phyloP scores from a whole-genome alignment of 2,113 vertebrate genomes.

The Semicossyphus pulcher region DNA sequence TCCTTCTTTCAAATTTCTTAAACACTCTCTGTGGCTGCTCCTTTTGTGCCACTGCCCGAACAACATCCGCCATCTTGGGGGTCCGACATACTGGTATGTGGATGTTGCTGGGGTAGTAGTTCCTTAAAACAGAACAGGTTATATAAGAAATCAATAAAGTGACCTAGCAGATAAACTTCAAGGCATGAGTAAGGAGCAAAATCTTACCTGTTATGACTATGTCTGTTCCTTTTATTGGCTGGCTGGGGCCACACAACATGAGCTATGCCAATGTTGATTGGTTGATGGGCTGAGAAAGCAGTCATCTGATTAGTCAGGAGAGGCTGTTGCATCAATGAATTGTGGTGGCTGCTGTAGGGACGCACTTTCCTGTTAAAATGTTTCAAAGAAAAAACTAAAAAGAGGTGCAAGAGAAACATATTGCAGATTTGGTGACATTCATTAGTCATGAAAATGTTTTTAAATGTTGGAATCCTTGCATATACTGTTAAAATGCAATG shows the following conservation, averaged over 20 bases:
- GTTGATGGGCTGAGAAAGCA: slow-evolving; percentile 92
- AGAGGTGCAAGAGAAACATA: background rate
- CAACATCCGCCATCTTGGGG: slow-evolving; percentile 87
- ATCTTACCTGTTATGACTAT: slow-evolving; percentile 91
- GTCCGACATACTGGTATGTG: slow-evolving; percentile 87
- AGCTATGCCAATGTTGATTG: slow-evolving; percentile 95
- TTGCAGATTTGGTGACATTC: too few species aligned
- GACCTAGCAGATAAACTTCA: background rate
- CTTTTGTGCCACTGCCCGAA: slow-evolving; percentile 70
- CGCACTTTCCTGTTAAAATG: slow-evolving; percentile 87
- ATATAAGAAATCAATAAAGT: background rate
- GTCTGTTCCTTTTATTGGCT: slow-evolving; percentile 89
- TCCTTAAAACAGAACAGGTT: slow-evolving; percentile 54
- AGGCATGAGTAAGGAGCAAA: background rate
- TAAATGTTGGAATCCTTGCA: too few species aligned
- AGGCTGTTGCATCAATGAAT: slow-evolving; percentile 89
- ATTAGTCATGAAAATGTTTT: too few species aligned
- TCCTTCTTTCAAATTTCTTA: too few species aligned
- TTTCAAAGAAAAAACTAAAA: background rate
- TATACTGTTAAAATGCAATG: too few species aligned
- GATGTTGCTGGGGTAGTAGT: slow-evolving; percentile 87
- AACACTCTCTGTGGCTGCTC: slow-evolving; percentile 47
- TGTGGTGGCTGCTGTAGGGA: slow-evolving; percentile 90
- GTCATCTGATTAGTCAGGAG: slow-evolving; percentile 92
- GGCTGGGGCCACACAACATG: slow-evolving; percentile 97